Evolutionary conservation across 2,888 invertebrate genomes (phyloP), one percentile per base, ranked within the genome.

Genomic region (Artemia sp.): DNA sequence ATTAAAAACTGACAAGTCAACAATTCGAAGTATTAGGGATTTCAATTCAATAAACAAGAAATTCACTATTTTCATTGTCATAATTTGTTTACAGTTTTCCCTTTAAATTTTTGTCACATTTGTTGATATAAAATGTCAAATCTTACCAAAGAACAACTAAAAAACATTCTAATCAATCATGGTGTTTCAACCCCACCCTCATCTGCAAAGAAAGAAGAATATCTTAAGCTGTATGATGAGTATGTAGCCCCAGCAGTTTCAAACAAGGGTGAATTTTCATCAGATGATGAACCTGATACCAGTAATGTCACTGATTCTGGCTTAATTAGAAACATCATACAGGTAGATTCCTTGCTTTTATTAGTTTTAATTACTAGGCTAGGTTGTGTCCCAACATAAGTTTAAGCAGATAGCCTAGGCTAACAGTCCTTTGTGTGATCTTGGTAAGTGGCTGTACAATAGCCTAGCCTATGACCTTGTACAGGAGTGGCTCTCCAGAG

Each of bases 191-290:
- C 71, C 9, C 73, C 73, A 8, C 66, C 72, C 7, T 69, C 71
- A 12, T 68, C 69, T 51, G 73, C 73, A 4, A 71, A 71, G 14
- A 73, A 74, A 72, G 73, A 74, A 67, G 73, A 74, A 52, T 74
- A 72, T 67, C 72, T 72, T 38, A 70, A 72, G 50, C 67, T 73
- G 4, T 74, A 73, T 52, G 73, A 73, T 9, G 72, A 73, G 68
- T 71, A 73, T 51, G 72, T 73, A 68, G 67, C 69, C 11, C 72
- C 73, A 4, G 53, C 52, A 8, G 70, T 70, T 24, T 64, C 53
- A 11, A 66, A 51, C 12, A 69, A 71, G 50, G 72, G 72, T 9
- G 73, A 73, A 51, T 73, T 72, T 2, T 73, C 73, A 1, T 72
- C 72, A 50, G 73, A 73, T 14, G 73, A 73, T 67, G 70, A 70